Base-by-base conservation (phyloP, 2,888 invertebrate species). In the Onthophagus sagittarius region DNA sequence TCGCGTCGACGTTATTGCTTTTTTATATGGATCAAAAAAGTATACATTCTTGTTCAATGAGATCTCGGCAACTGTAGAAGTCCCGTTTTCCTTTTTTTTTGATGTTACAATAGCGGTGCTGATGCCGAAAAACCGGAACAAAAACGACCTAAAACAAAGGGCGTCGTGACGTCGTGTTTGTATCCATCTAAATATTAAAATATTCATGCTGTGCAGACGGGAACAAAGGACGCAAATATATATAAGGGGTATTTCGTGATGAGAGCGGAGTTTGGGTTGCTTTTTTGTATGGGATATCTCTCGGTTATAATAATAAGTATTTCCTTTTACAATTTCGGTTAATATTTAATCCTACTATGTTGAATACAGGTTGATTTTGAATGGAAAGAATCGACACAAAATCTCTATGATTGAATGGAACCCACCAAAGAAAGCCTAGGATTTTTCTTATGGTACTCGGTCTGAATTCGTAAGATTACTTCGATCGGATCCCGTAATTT, bases 141-240 rank as follows among this genome's bases (percentile, higher is more conserved):
- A 73, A 63, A 67, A 67, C 63, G 63, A 69, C 64, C 13, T 64
- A 72, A 75, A 67, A 75, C 71, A 75, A 75, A 75, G 73, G 71
- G 71, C 73, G 71, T 63, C 63, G 63, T 69, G 71, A 73, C 73
- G 71, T n/a, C 62, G 67, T 69, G 71, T 70, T 73, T 75, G 75
- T 69, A 71, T 73, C 75, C 75, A 75, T 75, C 75, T 73, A 75
- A 77, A 77, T 76, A 77, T 74, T 75, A 77, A 77, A 77, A 77
- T 76, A 77, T 77, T 74, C 75, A 75, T 77, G 74, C 71, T 76
- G 75, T 77, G 71, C 75, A 74, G 39, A 39, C 69, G 70, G 71
- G 69, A 73, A 74, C 69, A 72, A 74, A 75, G 73, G 71, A 62
- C 31, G 32, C 67, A 67, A 67, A 67, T 67, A 67, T 23, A 23